Base-by-base conservation (phyloP, 1,140 invertebrate species). In the Ectropis grisescens region DNA sequence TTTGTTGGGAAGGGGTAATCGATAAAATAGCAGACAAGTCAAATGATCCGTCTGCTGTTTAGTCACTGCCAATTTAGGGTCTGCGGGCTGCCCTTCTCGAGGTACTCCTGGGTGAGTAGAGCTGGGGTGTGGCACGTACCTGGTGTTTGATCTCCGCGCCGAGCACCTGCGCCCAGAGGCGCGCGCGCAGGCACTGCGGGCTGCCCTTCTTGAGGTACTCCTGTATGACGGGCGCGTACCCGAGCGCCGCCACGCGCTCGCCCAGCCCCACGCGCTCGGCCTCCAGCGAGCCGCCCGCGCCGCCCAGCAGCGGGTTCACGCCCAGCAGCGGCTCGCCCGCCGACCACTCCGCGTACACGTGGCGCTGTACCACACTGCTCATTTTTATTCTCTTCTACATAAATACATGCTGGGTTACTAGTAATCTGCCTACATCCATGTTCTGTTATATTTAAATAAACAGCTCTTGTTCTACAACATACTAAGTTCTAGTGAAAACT, bases 121-220 rank as follows among this genome's bases (percentile, higher is more conserved):
- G 91, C 84, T 0, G 90, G 90, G 0, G 91, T 90, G 54, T 91
- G 89, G 55, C 90, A 15, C 23, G 49, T 80, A 90, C 89, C 65
- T 87, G 85, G 23, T 85, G 71, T 51, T 87, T 88, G 3, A 93
- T 75, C 33, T 90, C 86, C 1, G 92, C 88, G 22, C 92, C 92
- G 11, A 97, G 82, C 9, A 96, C 89, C 40, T 94, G 87, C 1
- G 89, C 85, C 94, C 94, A 97, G 1, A 96, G 75, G 48, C 84
- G 86, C 1, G 89, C 90, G 27, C 95, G 75, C 1, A 95, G 74
- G 39, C 89, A 89, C 42, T 89, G 85, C 0, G 94, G 93, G 52
- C 91, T 92, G 1, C 94, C 94, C 46, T 88, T 89, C 82, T 96
- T 96, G 1, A 94, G 78, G 82, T 89, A 96, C 78, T 96, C 94